A percentile compares a stretch with the other conserved stretches of the same genome.
Conservation (phyloP, 2,113 vertebrate species). For the Ramphastos sulfuratus region DNA sequence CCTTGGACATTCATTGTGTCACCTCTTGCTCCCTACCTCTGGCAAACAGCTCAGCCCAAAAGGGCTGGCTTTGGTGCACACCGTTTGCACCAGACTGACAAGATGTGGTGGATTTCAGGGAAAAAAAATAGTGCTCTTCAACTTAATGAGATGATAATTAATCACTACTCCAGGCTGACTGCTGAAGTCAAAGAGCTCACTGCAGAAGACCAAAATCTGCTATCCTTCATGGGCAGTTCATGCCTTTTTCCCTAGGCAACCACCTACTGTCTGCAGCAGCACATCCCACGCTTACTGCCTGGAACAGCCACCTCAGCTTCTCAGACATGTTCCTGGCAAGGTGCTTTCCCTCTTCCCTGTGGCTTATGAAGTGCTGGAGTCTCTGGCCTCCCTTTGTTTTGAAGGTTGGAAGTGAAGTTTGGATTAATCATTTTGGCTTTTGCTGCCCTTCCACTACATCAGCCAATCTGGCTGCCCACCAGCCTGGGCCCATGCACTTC, state of each 20-base stretch:
- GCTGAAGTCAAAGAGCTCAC: background rate
- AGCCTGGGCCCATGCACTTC: background rate
- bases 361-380: background rate
- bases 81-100: background rate
- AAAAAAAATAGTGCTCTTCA: background rate
- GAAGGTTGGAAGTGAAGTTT: background rate
- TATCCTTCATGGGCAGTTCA: background rate
- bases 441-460: background rate
- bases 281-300: background rate
- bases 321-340: slow-evolving; percentile 17
- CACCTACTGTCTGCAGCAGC: background rate
- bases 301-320: background rate
- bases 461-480: background rate
- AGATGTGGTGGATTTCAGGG: background rate
- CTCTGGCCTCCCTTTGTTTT: slow-evolving; percentile 16
- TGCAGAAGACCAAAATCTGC: background rate
- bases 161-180: background rate
- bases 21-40: background rate
- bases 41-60: background rate
- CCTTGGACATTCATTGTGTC: accelerated
- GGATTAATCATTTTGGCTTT: background rate
- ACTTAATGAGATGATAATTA: background rate
- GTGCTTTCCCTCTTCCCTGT: background rate
- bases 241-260: background rate
- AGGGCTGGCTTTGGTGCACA: background rate